A percentile compares a stretch with the other conserved stretches of the same genome.
These are phyloP conservation scores for Tigriopus japonicus DNA, from an alignment of 1,140 invertebrate species.

Conservation along the genomic window DNA sequence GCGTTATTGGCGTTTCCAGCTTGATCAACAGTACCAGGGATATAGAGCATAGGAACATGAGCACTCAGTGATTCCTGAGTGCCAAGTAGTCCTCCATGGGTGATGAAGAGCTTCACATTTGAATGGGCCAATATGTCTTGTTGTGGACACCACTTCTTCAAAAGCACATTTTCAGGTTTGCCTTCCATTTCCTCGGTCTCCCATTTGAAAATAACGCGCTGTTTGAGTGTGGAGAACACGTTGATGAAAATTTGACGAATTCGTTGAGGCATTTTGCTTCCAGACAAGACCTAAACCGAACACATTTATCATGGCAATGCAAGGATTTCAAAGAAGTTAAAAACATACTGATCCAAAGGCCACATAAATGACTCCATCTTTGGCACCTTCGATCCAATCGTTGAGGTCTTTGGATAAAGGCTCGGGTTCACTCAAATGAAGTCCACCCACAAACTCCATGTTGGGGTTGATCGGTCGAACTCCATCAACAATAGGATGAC, in stretches of 20 bases:
- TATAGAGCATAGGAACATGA: background rate
- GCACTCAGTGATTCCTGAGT: background rate
- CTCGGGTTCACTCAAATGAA: background rate
- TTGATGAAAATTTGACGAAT: background rate
- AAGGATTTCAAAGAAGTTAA: too few species aligned
- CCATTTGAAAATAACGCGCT: constrained; percentile 4
- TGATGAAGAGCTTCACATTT: constrained; percentile 10
- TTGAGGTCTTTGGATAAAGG: background rate
- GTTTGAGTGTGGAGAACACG: background rate
- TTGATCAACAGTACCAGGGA: background rate
- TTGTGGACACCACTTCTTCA: background rate
- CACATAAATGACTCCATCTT: constrained; percentile 2
- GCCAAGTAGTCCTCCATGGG: constrained; percentile 6
- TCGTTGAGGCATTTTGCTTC: background rate
- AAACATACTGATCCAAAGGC: constrained; percentile 7
- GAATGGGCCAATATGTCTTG: constrained; percentile 9
- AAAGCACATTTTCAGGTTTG: background rate
- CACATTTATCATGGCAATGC: too few species aligned
- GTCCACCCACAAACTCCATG: background rate
- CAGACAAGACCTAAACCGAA: too few species aligned
- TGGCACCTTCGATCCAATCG: background rate
- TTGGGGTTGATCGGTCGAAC: background rate
- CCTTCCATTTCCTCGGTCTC: background rate
- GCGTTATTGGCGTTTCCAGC: too few species aligned
- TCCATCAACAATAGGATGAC: constrained; percentile 4